phyloP scores from a whole-genome alignment of 2,113 vertebrate genomes.

The Antechinus flavipes region DNA sequence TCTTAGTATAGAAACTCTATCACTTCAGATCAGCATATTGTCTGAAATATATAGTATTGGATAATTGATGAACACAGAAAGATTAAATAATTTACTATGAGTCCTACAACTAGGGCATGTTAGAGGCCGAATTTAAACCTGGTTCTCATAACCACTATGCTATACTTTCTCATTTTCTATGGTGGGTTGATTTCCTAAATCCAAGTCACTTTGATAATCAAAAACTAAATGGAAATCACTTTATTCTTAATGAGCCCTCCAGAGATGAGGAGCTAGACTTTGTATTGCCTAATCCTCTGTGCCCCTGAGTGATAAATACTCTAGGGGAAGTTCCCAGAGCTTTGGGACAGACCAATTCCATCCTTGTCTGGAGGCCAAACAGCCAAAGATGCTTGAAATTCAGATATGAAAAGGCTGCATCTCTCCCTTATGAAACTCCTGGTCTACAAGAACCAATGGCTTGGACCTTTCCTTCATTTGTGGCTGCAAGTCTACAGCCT shows the following conservation, averaged over 20 bases:
- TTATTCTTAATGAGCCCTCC: conserved; percentile 58
- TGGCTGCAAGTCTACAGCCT: background rate
- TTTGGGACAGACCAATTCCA: background rate
- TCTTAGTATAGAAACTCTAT: background rate
- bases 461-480: background rate
- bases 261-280: background rate
- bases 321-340: background rate
- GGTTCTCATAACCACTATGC: background rate
- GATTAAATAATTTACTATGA: background rate
- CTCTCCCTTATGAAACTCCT: background rate
- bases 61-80: background rate
- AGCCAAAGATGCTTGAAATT: conserved; percentile 24
- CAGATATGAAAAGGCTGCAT: conserved; percentile 1
- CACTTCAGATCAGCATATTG: background rate
- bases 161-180: background rate
- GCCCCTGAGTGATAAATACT: conserved; percentile 20
- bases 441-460: background rate
- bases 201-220: background rate
- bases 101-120: background rate
- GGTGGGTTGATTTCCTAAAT: background rate
- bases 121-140: background rate
- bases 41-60: background rate
- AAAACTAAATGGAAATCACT: conserved; percentile 16
- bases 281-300: background rate
- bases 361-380: conserved; percentile 30